Evolutionary conservation across 1,140 invertebrate genomes (phyloP).

Genomic region (Orchestia grillus): DNA sequence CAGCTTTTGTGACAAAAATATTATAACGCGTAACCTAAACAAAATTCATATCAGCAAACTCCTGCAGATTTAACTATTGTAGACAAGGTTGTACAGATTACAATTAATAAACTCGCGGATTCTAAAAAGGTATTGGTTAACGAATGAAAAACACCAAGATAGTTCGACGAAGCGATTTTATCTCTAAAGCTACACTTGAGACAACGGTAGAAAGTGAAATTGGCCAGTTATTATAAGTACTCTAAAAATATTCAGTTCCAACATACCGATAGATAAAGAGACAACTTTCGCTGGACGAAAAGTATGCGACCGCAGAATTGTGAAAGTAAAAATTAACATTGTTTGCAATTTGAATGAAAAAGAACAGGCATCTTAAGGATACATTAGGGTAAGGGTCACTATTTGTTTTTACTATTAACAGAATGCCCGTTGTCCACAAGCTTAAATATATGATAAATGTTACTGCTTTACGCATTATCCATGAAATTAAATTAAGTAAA

Average conservation of each 20-base stretch:
- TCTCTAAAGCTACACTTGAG: no score
- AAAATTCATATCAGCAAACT: not conserved
- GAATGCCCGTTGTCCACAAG: not conserved
- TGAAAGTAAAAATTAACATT: not conserved
- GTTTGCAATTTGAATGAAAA: not conserved
- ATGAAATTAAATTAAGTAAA: not conserved
- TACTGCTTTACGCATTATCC: not conserved
- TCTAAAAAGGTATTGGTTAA: not conserved
- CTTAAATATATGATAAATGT: not conserved
- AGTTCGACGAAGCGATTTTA: not conserved
- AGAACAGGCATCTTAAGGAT: not conserved
- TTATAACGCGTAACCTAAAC: not conserved
- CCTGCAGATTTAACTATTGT: not conserved
- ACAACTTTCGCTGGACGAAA: not conserved
- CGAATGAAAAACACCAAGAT: not conserved
- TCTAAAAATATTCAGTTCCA: not conserved
- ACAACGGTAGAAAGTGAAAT: no score
- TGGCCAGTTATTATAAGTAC: not conserved
- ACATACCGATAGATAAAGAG: not conserved
- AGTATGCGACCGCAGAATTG: not conserved
- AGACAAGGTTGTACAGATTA: not conserved
- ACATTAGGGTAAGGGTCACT: not conserved
- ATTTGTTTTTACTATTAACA: not conserved
- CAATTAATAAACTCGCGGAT: not conserved
- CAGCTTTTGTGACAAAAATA: not conserved